Evolutionary conservation across 1,140 invertebrate genomes (phyloP).

Genomic region (Pollicipes pollicipes): DNA sequence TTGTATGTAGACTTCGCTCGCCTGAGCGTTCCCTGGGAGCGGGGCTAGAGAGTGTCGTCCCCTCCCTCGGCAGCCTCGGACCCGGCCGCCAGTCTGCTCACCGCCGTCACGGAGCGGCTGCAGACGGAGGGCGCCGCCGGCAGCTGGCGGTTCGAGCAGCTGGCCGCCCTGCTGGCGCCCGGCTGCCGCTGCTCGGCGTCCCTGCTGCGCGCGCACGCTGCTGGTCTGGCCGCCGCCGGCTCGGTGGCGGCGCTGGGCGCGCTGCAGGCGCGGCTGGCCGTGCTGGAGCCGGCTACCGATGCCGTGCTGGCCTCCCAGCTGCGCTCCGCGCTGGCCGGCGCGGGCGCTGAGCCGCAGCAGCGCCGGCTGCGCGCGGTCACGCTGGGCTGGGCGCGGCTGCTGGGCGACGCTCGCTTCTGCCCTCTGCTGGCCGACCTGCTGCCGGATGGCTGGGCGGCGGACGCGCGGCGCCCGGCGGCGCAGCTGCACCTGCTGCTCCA

Average conservation of each 20-base stretch:
- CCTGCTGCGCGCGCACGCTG: background rate
- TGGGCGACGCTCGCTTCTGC: background rate
- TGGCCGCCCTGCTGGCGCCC: background rate
- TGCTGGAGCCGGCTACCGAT: background rate
- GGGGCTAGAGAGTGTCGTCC: too few relatives aligned
- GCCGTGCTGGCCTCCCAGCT: background rate
- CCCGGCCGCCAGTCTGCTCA: background rate
- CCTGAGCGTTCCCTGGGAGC: too few relatives aligned
- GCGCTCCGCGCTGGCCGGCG: background rate
- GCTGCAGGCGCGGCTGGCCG: background rate
- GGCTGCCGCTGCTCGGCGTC: background rate
- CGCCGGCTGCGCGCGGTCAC: background rate
- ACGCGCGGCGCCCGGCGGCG: background rate
- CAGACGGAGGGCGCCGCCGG: too few relatives aligned
- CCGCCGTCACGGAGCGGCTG: background rate
- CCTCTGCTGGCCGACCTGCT: background rate
- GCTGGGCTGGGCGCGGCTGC: background rate
- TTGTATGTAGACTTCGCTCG: too few relatives aligned
- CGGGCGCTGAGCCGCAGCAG: too few relatives aligned
- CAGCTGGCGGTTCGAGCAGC: background rate
- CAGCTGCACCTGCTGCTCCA: background rate
- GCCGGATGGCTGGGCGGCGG: background rate
- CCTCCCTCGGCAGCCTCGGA: background rate
- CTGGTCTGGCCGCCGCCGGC: background rate
- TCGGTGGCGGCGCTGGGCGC: background rate